Evolutionary conservation across 1,140 invertebrate genomes (phyloP), one percentile per base, ranked within the genome.

Genomic region (Drosophila insularis): DNA sequence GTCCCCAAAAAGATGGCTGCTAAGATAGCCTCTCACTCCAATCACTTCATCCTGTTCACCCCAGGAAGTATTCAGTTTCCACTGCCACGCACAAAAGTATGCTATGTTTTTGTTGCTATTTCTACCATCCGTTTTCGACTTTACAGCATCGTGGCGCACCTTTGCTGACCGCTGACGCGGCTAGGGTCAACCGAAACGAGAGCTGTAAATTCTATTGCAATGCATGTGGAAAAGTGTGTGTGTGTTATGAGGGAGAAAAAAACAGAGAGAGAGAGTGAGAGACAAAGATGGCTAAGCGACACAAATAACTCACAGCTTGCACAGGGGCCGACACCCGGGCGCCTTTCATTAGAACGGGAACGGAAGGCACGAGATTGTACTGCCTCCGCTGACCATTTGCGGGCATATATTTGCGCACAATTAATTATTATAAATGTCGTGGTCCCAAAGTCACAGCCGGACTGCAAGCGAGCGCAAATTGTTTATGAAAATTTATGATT

Each of bases 361-460:
- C 50, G 72, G 61, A 61, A 59, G 56, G 55, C 40, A 62, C 59
- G 32, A 37, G 74, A 40, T 61, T 67, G 35, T 60, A 58, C 39
- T 74, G 71, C 77, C 77, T 70, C 62, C 58, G 69, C 69, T 89
- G 85, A 85, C 85, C 85, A 81, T 84, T 81, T 85, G 71, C 78
- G 84, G 68, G 80, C 85, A 85, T 89, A 89, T 89, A 89, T 89
- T 89, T 89, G 77, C 80, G 80, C 85, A 85, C 85, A 89, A 89
- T 89, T 89, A 89, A 89, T 89, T 89, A 89, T 89, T 89, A 89
- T 89, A 89, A 89, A 89, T 89, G 85, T 89, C 84, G 84, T 89
- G 80, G 84, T 72, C 69, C 32, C 68, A 80, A 66, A 75, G 67
- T 37, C 46, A 55, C 58, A 67, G 66, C 81, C 73, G 71, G 77